Evolutionary conservation across 2,797 vertebrate genomes (phyloP), one percentile per base, ranked within the genome.

Genomic region (Anableps anableps): DNA sequence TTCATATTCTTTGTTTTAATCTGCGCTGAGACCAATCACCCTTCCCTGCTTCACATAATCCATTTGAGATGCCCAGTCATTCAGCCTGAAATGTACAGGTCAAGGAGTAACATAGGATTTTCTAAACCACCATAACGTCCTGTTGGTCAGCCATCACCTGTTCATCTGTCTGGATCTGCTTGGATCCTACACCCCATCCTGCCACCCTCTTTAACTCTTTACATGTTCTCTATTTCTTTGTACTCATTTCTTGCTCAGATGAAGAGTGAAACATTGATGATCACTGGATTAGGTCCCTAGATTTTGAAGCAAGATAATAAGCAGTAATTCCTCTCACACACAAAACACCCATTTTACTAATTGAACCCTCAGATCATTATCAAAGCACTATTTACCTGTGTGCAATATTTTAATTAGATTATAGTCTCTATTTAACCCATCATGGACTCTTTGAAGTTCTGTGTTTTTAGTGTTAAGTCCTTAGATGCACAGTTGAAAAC

Each of bases 401-500:
- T 96, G 96, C 97, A 98, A 97, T 97, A 97, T 98, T 99, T 97
- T 99, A 99, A 99, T 99, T 97, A 97, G 97, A 98, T 98, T 97
- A 97, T 97, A 96, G 97, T 96, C 96, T 97, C 97, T 97, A 98
- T 99, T 99, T 99, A 99, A 99, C 98, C 98, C 98, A 98, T 99
- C 97, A 97, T 94, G 95, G 94, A 91, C 94, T 95, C 97, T 99
- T 99, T 99, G 98, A 99, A 98, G 97, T 96, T 93, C 91, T 95
- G 93, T 96, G 95, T 96, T 96, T 96, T 97, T 96, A 96, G 97
- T 96, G 96, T 97, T 99, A 99, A 97, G 91, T 97, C 97, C 97
- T 96, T 97, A 97, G 97, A 98, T 98, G 97, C 95, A 92, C 82
- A 75, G 90, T 94, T 96, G 92, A 92, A 90, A 94, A 93, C 97